Conservation (phyloP, 2,797 vertebrate genomes). For the Myripristis murdjan region DNA sequence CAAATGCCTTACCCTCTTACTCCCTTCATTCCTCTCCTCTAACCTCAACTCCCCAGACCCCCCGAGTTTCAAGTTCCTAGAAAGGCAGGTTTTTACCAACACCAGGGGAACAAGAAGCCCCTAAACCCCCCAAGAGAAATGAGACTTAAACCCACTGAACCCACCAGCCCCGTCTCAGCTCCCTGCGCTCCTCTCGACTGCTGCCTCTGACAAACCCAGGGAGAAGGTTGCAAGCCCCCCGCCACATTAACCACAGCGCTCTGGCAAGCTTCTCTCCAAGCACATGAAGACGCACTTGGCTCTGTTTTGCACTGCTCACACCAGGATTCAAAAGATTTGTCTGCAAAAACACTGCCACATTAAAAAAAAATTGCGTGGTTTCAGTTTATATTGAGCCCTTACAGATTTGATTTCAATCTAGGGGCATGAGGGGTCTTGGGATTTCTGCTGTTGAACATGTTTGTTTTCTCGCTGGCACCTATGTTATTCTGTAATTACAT, state of each 20-base stretch:
- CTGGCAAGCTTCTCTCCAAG: constrained; percentile 50
- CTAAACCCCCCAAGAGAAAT: constrained; percentile 46
- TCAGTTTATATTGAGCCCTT: constrained; percentile 23
- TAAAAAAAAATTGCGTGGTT: constrained; percentile 32
- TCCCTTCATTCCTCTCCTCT: constrained; percentile 10
- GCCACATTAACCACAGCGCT: constrained; percentile 75
- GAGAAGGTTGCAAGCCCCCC: constrained; percentile 69
- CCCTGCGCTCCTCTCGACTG: constrained; percentile 52
- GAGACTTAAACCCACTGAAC: constrained; percentile 74
- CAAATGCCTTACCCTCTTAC: neutral
- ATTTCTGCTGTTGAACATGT: neutral
- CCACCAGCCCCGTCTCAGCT: constrained; percentile 70
- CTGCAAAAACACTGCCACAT: constrained; percentile 36
- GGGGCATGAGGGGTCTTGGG: constrained; percentile 9
- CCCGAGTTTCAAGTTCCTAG: constrained; percentile 80
- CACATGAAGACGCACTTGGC: constrained; percentile 60
- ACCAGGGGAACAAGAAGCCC: constrained; percentile 59
- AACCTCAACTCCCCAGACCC: constrained; percentile 21
- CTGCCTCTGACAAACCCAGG: constrained; percentile 67
- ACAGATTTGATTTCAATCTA: constrained; percentile 68
- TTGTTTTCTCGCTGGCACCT: no score
- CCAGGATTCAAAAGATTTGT: constrained; percentile 41
- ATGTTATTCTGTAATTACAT: neutral
- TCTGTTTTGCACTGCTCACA: constrained; percentile 17
- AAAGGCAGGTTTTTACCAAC: constrained; percentile 72